A percentile compares a stretch with the other conserved stretches of the same genome.
Conservation (phyloP, 2,888 invertebrate species). For the Neoaliturus tenellus region DNA sequence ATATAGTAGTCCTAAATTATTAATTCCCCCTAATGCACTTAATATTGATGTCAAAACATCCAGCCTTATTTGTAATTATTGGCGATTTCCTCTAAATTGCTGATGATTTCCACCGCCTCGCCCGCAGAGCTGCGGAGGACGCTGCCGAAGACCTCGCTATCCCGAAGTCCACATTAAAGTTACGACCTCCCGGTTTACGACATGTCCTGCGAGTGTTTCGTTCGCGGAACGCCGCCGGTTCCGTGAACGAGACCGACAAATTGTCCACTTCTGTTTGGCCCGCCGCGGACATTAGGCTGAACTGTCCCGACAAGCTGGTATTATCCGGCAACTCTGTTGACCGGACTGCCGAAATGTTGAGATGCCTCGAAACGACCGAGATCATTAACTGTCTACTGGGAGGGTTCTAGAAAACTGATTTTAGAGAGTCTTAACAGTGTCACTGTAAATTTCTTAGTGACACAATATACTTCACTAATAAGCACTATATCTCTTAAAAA, state of each 20-base stretch:
- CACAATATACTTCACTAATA: no score
- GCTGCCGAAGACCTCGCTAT: background rate
- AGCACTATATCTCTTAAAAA: no score
- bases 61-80: no score
- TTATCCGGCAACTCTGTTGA: background rate
- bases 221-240: conserved; percentile 41
- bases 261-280: conserved; percentile 45
- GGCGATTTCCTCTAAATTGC: no score
- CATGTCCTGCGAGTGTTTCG: conserved; percentile 46
- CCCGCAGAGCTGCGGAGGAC: background rate
- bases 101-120: no score
- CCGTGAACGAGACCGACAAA: conserved; percentile 47
- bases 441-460: no score
- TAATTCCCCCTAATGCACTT: no score
- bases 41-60: no score
- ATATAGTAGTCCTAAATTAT: no score
- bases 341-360: background rate
- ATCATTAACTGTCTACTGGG: no score
- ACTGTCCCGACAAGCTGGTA: background rate
- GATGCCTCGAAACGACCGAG: background rate
- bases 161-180: conserved; percentile 35
- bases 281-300: conserved; percentile 16
- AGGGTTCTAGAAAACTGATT: no score
- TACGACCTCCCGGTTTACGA: conserved; percentile 51
- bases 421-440: no score